Evolutionary conservation across 2,797 vertebrate species (phyloP), one percentile per base, ranked within the genome.

Genomic region (Diplodus puntazzo): DNA sequence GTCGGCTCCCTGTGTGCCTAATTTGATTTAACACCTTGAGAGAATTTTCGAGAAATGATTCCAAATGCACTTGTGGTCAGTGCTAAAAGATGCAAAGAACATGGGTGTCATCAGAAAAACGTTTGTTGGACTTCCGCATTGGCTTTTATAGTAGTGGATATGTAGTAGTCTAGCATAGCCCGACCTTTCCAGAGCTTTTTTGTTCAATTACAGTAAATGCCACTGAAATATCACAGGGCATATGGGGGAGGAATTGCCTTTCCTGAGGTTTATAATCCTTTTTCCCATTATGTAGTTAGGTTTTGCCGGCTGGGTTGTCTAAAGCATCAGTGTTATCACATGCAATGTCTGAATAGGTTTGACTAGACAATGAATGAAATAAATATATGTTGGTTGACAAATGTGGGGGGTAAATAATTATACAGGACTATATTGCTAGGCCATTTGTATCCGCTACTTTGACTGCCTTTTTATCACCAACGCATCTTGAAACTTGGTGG

Each of bases 11-110:
- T 30, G 50, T 18, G 11, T 13, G 43, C 30, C 14, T 18, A 11
- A 60, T 62, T 18, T 20, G 34, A 27, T n/a, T 52, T 9, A 71
- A 70, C 39, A 43, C 65, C 50, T 25, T 42, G 21, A 69, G 23
- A 23, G 0, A 10, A 49, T 49, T 12, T 17, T 34, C 11, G n/a
- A 30, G 42, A 50, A 42, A 17, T 60, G n/a, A 63, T 30, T 30
- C 27, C 25, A 73, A 48, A 66, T 30, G n/a, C 16, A 65, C 30
- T 11, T 59, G n/a, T 65, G 17, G n/a, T 3, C 10, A 45, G 20
- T 20, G 39, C 5, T 16, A 12, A 45, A 54, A 46, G 48, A 52
- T 14, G 30, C 30, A 52, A 16, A 34, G 49, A 14, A 42, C 20
- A 59, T 1, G 10, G 5, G 46, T 34, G 25, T 64, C 14, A 23